These are phyloP conservation scores for Peromyscus eremicus DNA, from an alignment of 2,797 vertebrate species.

Conservation along the genomic window DNA sequence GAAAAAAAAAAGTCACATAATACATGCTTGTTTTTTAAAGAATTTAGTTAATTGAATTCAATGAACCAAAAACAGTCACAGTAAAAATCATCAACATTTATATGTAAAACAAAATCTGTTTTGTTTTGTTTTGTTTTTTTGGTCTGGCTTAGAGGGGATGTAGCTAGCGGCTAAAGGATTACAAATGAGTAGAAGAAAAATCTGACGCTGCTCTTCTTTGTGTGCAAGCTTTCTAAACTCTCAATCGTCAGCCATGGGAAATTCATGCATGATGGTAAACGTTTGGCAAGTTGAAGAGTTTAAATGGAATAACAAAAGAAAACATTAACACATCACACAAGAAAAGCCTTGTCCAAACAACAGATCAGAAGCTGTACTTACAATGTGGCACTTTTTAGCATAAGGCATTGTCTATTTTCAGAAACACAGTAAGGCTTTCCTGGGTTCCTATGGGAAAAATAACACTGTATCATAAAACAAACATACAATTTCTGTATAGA, in stretches of 20 bases:
- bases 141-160: constrained; percentile 37
- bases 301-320: constrained; percentile 1
- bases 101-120: constrained; percentile 72
- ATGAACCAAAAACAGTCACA: constrained; percentile 70
- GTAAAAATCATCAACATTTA: constrained; percentile 73
- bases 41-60: constrained; percentile 74
- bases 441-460: neutral
- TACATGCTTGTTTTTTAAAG: constrained; percentile 67
- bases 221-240: neutral
- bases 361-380: neutral
- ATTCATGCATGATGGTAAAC: neutral
- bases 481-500: neutral
- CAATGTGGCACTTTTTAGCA: neutral
- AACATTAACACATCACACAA: neutral
- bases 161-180: constrained; percentile 37
- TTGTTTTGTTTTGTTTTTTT: neutral
- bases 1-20: constrained; percentile 13
- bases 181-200: neutral
- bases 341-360: neutral
- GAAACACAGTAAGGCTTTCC: neutral
- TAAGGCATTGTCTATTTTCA: neutral
- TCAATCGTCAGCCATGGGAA: neutral
- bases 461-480: neutral
- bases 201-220: neutral
- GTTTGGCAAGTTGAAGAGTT: neutral